Evolutionary conservation across 1,140 invertebrate species (phyloP).

Genomic region (Acyrthosiphon pisum): DNA sequence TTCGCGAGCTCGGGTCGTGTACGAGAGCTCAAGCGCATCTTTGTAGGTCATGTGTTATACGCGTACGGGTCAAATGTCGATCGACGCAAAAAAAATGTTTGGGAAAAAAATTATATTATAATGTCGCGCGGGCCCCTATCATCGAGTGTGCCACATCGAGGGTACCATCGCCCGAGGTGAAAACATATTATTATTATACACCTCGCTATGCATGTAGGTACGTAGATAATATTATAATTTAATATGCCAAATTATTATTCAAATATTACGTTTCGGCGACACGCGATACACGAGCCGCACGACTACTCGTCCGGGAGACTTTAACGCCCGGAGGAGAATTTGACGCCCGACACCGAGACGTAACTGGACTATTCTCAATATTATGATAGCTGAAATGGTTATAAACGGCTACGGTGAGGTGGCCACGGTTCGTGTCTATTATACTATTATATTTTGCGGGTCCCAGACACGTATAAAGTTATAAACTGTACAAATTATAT

Average conservation of each 20-base stretch:
- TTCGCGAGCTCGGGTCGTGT: background rate
- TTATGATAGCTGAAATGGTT: background rate
- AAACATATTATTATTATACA: background rate
- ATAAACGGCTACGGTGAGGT: background rate
- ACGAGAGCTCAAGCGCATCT: background rate
- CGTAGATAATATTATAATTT: constrained; percentile 3
- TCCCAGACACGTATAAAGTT: background rate
- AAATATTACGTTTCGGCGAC: constrained; percentile 6
- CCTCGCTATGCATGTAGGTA: background rate
- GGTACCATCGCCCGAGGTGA: background rate
- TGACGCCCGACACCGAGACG: background rate
- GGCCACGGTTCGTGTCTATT: background rate
- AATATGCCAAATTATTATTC: constrained; percentile 4
- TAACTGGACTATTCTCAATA: background rate
- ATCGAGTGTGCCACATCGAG: background rate
- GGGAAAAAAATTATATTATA: background rate
- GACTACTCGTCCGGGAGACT: background rate
- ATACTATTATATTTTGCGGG: background rate
- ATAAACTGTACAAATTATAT: background rate
- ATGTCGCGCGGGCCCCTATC: background rate
- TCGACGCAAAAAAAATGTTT: background rate
- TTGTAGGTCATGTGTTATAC: background rate
- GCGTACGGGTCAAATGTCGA: background rate
- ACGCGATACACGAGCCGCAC: background rate
- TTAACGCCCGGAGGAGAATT: background rate